Evolutionary conservation across 2,113 vertebrate species (phyloP).

Genomic region (Recurvirostra avosetta): DNA sequence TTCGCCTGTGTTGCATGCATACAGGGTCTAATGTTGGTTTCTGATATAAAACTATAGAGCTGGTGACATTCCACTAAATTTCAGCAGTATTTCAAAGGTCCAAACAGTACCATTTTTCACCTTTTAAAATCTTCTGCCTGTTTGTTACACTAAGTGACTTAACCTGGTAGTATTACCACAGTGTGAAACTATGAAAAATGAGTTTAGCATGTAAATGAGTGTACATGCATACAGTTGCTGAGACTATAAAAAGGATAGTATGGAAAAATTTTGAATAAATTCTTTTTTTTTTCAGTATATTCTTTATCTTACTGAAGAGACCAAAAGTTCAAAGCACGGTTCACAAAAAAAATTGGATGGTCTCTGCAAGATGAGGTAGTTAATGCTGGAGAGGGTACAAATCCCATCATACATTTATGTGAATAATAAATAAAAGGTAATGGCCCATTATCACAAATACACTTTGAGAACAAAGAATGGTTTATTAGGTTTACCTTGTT

Average conservation of each 20-base stretch:
- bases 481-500: conserved; percentile 72
- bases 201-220: background rate
- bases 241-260: background rate
- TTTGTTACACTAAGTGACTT: background rate
- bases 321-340: background rate
- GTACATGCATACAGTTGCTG: background rate
- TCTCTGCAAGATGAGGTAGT: background rate
- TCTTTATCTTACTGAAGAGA: background rate
- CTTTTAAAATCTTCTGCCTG: background rate
- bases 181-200: background rate
- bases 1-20: background rate
- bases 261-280: background rate
- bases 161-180: background rate
- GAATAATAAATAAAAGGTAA: conserved; percentile 70
- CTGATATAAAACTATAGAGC: background rate
- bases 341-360: background rate
- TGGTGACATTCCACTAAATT: background rate
- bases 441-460: conserved; percentile 44
- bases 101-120: background rate
- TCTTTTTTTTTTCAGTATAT: background rate
- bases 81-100: background rate
- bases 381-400: background rate
- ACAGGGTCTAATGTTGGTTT: background rate
- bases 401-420: conserved; percentile 42
- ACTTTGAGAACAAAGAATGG: conserved; percentile 62